Evolutionary conservation across 2,888 invertebrate genomes (phyloP).

Genomic region (Dendrolimus houi): DNA sequence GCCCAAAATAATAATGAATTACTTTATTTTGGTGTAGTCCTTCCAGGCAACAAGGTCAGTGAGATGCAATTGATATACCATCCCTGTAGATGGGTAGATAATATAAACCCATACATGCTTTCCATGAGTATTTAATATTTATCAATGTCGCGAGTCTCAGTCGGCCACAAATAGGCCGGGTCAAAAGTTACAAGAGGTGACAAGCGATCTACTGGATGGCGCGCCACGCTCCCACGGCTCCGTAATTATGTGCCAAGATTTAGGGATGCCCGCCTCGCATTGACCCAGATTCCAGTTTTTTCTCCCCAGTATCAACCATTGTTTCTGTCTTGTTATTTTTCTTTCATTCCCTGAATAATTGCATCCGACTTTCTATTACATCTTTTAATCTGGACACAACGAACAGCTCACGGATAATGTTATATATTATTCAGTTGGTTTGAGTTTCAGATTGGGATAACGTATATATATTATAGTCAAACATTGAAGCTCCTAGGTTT

Average conservation of each 20-base stretch:
- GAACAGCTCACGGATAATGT: no score
- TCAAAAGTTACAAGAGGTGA: conserved; percentile 40
- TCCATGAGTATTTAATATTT: neutral
- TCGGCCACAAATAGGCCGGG: conserved; percentile 16
- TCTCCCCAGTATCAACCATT: conserved; percentile 27
- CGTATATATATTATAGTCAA: no score
- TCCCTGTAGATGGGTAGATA: no score
- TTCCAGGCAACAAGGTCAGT: no score
- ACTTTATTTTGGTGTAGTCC: no score
- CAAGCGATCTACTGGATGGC: conserved; percentile 32
- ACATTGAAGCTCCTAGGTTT: no score
- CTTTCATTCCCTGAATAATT: conserved; percentile 13
- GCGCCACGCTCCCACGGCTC: conserved; percentile 28
- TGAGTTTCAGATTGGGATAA: no score
- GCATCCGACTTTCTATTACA: conserved; percentile 1
- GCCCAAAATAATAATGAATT: no score
- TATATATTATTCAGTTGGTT: no score
- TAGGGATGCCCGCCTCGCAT: conserved; percentile 36
- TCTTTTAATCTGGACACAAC: no score
- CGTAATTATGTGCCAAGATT: conserved; percentile 54
- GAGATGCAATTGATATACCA: no score
- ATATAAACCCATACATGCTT: no score
- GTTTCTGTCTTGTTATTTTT: conserved; percentile 29
- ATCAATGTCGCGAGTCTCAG: neutral
- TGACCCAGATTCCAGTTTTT: conserved; percentile 52